Evolutionary conservation across 2,797 vertebrate genomes (phyloP).

Genomic region (Acridotheres tristis): DNA sequence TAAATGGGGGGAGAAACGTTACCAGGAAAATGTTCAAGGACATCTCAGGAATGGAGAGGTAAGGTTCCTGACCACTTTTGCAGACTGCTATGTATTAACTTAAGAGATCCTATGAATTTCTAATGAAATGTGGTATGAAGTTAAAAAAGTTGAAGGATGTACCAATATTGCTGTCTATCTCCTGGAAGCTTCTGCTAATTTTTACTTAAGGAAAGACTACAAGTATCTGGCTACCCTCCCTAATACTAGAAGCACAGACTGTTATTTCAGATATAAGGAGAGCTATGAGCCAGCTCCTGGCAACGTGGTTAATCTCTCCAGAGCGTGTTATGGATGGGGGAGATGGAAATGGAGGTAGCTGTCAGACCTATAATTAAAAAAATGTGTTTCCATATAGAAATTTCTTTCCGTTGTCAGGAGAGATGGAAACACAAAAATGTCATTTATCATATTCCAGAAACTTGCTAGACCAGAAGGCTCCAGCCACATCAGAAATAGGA

Average conservation of each 20-base stretch:
- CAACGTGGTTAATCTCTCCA: constrained; percentile 5
- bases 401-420: not conserved
- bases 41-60: not conserved
- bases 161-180: not conserved
- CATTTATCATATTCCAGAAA: constrained; percentile 17
- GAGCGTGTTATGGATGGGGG: not conserved
- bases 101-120: not conserved
- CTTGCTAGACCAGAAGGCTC: not conserved
- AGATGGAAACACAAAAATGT: constrained; percentile 42
- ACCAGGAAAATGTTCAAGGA: not conserved
- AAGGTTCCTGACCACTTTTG: not conserved
- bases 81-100: not conserved
- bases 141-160: not conserved
- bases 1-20: not conserved
- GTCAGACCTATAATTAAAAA: constrained; percentile 52
- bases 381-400: constrained; percentile 5
- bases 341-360: constrained; percentile 18
- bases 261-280: constrained; percentile 39
- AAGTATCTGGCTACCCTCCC: not conserved
- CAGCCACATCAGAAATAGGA: constrained; percentile 4
- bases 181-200: constrained; percentile 27
- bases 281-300: not conserved
- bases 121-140: not conserved
- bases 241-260: not conserved
- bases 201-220: not conserved